Percentiles rank a stretch among this genome's conserved stretches.
Evolutionary conservation across 1,140 invertebrate genomes (phyloP).

Genomic region (Caenorhabditis briggsae): DNA sequence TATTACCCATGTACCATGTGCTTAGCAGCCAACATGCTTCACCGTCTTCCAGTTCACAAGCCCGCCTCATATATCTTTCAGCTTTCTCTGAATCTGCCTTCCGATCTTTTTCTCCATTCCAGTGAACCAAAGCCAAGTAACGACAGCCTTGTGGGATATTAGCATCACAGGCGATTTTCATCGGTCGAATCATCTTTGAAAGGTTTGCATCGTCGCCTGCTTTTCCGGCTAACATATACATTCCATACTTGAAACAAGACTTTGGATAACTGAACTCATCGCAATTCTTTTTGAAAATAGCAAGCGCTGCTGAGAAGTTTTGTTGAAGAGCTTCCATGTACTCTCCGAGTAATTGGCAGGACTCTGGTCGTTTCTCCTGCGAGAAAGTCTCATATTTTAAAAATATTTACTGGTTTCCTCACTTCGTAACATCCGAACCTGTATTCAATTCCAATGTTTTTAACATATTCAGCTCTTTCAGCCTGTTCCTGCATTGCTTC

Average conservation of each 20-base stretch:
- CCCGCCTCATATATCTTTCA: slow-evolving; percentile 73
- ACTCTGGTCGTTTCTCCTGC: slow-evolving; percentile 76
- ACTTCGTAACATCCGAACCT: slow-evolving; percentile 76
- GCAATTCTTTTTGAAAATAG: slow-evolving; percentile 72
- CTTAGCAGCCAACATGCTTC: slow-evolving; percentile 76
- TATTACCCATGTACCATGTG: slow-evolving; percentile 72
- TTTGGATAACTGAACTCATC: slow-evolving; percentile 70
- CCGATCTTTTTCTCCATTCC: slow-evolving; percentile 72
- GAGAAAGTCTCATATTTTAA: slow-evolving; percentile 52
- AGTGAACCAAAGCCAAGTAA: slow-evolving; percentile 70
- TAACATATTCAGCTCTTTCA: slow-evolving; percentile 74
- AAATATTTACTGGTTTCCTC: not conserved
- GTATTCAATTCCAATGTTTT: slow-evolving; percentile 77
- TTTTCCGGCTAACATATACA: slow-evolving; percentile 71
- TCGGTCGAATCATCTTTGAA: slow-evolving; percentile 67
- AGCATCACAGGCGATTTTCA: slow-evolving; percentile 74
- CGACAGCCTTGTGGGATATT: slow-evolving; percentile 72
- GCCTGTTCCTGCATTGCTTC: slow-evolving; percentile 68
- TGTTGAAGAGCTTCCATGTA: slow-evolving; percentile 74
- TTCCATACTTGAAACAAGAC: slow-evolving; percentile 75
- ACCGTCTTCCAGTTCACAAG: slow-evolving; percentile 75
- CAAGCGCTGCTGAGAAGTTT: slow-evolving; percentile 69
- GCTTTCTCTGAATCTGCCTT: slow-evolving; percentile 68
- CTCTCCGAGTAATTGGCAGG: slow-evolving; percentile 74
- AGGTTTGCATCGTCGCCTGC: slow-evolving; percentile 60